Percentiles rank a stretch among this genome's conserved stretches.
These are phyloP conservation scores for Syrmaticus mikado DNA, from an alignment of 2,113 vertebrate species.

Conservation along the genomic window DNA sequence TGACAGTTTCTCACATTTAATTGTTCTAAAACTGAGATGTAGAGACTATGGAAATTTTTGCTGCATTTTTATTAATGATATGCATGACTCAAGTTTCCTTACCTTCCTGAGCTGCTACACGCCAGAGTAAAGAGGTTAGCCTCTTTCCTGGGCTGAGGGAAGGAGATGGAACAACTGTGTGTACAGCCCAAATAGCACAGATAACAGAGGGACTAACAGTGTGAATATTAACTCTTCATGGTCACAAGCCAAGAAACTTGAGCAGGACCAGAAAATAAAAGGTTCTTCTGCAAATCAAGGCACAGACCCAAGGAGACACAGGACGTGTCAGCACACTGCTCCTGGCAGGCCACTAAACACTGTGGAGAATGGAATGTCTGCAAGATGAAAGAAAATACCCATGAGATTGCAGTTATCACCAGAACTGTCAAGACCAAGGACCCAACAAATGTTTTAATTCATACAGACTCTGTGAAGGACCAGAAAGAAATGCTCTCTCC, in stretches of 20 bases:
- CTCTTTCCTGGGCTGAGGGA: neutral
- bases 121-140: neutral
- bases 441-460: neutral
- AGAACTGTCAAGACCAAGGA: neutral
- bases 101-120: neutral
- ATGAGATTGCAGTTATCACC: neutral
- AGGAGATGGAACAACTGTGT: neutral
- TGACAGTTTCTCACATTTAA: constrained; percentile 16
- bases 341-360: neutral
- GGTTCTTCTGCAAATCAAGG: neutral
- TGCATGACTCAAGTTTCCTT: constrained; percentile 8
- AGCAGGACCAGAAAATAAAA: neutral
- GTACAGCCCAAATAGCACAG: neutral
- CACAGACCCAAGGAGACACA: rapidly evolving
- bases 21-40: neutral
- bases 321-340: neutral
- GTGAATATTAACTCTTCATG: neutral
- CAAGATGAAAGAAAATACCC: rapidly evolving
- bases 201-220: neutral
- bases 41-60: constrained; percentile 31
- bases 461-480: neutral
- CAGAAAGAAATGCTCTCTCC: neutral
- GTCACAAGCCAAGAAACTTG: neutral
- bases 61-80: constrained; percentile 10
- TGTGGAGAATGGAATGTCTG: rapidly evolving